Evolutionary conservation across 2,888 invertebrate genomes (phyloP), one percentile per base, ranked within the genome.

Genomic region (Cephus pulcher): DNA sequence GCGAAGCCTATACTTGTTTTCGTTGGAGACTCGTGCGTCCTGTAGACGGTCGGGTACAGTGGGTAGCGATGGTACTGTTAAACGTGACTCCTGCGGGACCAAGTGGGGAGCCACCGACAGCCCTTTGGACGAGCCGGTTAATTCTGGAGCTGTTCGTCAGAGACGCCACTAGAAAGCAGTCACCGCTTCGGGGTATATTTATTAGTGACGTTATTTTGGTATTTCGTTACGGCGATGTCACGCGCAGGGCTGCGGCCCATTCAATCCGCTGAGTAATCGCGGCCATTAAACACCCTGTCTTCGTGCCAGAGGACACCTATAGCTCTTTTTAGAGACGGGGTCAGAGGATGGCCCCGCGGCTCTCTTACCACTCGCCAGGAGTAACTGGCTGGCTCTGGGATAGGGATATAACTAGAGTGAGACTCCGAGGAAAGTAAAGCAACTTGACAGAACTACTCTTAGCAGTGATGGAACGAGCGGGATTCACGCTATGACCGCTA

Each of bases 151-250:
- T 88, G 87, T 88, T 87, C 87, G 87, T 88, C 88, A 86, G 85
- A 56, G 56, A 84, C 84, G 82, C 40, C n/a, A 40, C 32, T 37
- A 56, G 75, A 33, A 68, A 33, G 35, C 75, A 68, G 40, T 68
- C 68, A 75, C 75, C 34, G 40, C 80, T 79, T 78, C 80, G 76
- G 74, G 80, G 87, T 90, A 89, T 90, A 90, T 90, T 90, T 90
- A 90, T 90, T 88, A 89, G 90, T 88, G 89, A 89, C 90, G 90
- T 90, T 90, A 91, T 91, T 91, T 90, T 88, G 88, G 91, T 90
- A 91, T 90, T 90, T 87, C 90, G 89, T 91, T 90, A 90, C 89
- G 86, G 81, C 86, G 87, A 86, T 85, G 89, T 89, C 87, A 88
- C 87, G 86, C 85, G 84, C 86, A 83, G 83, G 85, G 85, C 84